Base-by-base conservation (phyloP, 2,888 invertebrate genomes). In the Yponomeuta cagnagella region DNA sequence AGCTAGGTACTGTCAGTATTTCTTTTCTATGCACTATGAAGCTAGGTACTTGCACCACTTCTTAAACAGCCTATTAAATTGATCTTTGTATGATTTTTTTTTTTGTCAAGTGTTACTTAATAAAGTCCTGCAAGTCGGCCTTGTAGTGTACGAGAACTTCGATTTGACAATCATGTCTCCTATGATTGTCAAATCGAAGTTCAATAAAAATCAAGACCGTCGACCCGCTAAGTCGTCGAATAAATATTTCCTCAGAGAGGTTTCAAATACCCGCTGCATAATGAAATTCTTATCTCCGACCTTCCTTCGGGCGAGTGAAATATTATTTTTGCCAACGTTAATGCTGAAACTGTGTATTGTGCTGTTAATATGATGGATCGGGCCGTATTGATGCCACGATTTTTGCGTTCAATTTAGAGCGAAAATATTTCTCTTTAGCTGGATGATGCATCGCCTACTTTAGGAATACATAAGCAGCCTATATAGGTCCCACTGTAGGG, bases 341-440 rank as follows among this genome's bases (percentile, higher is more conserved):
- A 88, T 88, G 88, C 80, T 79, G 83, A 85, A 68, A 48, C 68
- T 68, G 68, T 68, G 68, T 68, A 68, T 68, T 87, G 83, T 86
- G 79, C 78, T 73, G 77, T 76, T 76, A 75, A 79, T 79, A 77
- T 87, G 87, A 88, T 85, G 83, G 86, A 88, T 86, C 83, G 83
- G 74, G 70, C 67, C 43, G 66, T 71, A 68, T 68, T 43, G 68
- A 68, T 68, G 37, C 67, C 65, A 15, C 52, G 52, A 58, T 12
- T 58, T 58, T 58, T 15, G 52, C 52, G 15, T 58, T 58, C 52
- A 58, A 58, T 58, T 58, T 58, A 15, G 52, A 58, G 52, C 52
- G 15, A 58, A 58, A 58, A 58, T 2, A 58, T 58, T 58, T 58
- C 52, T 15, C 12, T 5, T 43, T 43, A 8, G 43, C 5, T 58